phyloP scores from a whole-genome alignment of 2,888 invertebrate genomes.

The Erynnis tages region DNA sequence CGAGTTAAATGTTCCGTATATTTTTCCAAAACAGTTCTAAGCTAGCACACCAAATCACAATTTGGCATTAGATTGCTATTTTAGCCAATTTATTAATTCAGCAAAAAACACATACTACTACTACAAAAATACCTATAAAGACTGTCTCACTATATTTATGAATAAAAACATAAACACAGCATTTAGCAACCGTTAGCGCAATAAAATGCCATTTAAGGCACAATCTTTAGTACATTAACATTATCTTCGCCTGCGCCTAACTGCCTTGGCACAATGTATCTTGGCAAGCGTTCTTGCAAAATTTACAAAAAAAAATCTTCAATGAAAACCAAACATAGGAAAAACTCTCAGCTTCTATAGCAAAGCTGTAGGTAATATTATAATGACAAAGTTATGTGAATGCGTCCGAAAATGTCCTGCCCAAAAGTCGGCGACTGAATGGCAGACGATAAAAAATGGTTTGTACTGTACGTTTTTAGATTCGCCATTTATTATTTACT shows the following conservation, averaged over 20 bases:
- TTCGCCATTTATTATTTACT: too few species aligned
- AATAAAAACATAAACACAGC: conserved; percentile 7
- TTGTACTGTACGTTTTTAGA: too few species aligned
- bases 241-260: conserved; percentile 25
- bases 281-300: conserved; percentile 18
- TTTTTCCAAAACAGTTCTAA: too few species aligned
- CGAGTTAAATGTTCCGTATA: too few species aligned
- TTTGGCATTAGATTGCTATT: too few species aligned
- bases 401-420: background rate
- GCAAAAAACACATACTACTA: background rate
- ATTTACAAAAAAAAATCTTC: conserved; percentile 9
- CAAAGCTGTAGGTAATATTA: conserved; percentile 5
- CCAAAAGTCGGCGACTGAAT: background rate
- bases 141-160: conserved; percentile 7
- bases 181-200: conserved; percentile 19
- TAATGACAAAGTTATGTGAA: conserved; percentile 19
- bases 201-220: conserved; percentile 24
- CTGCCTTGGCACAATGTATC: conserved; percentile 24
- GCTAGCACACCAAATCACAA: too few species aligned
- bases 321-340: conserved; percentile 13
- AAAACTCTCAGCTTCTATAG: background rate
- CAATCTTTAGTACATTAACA: conserved; percentile 26
- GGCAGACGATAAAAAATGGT: background rate
- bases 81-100: too few species aligned
- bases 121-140: background rate